Evolutionary conservation across 1,140 invertebrate genomes (phyloP), one percentile per base, ranked within the genome.

Genomic region (Drosophila rufa): DNA sequence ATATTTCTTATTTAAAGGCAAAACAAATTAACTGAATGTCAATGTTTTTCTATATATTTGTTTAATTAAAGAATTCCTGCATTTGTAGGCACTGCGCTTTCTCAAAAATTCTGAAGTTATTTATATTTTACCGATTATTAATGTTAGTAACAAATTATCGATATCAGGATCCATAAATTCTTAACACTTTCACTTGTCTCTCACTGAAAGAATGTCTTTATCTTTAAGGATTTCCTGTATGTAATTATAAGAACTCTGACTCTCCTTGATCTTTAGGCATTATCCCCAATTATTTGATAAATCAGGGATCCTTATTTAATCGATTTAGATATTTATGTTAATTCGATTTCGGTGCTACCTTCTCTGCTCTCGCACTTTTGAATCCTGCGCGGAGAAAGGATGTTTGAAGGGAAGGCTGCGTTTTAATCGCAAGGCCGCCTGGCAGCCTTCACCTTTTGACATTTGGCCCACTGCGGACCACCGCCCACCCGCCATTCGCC

Each of bases 391-490:
- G 53, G 53, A 56, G 25, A 19, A 56, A 40, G 53, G 53, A 51
- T 51, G 30, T 42, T 59, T 22, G 47, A 65, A 12, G 48, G 62
- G 33, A 68, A 68, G 66, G 62, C 67, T 75, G 33, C 42, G 30
- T 55, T 69, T 68, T 77, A 68, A 68, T 25, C 56, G 33, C 73
- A 77, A 78, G 75, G 74, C 51, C 66, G 45, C 19, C 76, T 64
- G 57, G 40, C 56, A 70, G 75, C 76, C 75, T 79, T 79, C 75
- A 79, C 76, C 75, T 79, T 61, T 79, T 79, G 76, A 79, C 76
- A 79, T 79, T 79, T 79, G 53, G 71, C 71, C 75, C 55, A 62
- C 38, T 58, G 50, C 12, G 36, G 53, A 59, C 53, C 45, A 38
- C 40, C 40, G 14, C 62, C 27, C 46, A 17, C 38, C 27, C 38